phyloP scores from a whole-genome alignment of 2,797 vertebrate genomes.

The Hafferia zeledoni region DNA sequence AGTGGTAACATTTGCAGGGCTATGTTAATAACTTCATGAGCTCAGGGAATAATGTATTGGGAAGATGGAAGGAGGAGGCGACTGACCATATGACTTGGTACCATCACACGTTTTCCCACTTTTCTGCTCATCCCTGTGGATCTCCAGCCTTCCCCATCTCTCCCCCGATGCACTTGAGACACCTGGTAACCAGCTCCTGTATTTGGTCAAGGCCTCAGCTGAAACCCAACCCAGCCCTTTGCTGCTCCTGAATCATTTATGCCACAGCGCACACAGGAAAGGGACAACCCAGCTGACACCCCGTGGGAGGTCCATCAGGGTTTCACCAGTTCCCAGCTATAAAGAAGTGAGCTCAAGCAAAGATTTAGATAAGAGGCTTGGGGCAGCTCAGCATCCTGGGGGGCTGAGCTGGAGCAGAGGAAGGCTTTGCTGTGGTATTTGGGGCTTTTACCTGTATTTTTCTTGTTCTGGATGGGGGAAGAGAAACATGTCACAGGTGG shows the following conservation, averaged over 20 bases:
- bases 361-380: conserved; percentile 66
- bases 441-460: fast-evolving
- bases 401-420: background rate
- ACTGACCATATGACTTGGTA: fast-evolving
- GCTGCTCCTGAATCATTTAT: conserved; percentile 47
- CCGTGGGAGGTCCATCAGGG: fast-evolving
- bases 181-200: background rate
- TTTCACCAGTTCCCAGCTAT: background rate
- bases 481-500: background rate
- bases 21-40: background rate
- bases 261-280: background rate
- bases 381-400: background rate
- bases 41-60: background rate
- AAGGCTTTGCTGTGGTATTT: background rate
- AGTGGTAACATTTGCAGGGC: fast-evolving
- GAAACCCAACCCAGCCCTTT: background rate
- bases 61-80: background rate
- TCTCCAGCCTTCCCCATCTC: background rate
- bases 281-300: background rate
- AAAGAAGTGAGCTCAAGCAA: background rate
- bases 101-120: background rate
- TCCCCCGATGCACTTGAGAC: background rate
- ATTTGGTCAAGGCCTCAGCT: background rate
- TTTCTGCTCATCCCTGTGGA: background rate
- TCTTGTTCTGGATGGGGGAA: background rate